phyloP scores from a whole-genome alignment of 2,113 vertebrate species.

The Rhinoderma darwinii region DNA sequence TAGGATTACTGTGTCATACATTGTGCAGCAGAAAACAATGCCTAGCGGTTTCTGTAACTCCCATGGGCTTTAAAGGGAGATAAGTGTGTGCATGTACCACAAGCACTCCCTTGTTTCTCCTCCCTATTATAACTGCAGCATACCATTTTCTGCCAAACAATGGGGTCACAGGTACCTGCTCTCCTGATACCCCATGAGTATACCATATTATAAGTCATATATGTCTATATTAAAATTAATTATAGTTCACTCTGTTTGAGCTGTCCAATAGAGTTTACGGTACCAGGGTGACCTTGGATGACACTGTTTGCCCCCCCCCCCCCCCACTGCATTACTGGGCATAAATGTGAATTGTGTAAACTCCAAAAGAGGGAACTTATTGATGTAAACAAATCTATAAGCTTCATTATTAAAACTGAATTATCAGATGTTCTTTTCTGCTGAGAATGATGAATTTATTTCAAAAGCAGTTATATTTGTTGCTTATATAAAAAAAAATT shows the following conservation, averaged over 20 bases:
- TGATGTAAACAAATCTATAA: neutral
- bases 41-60: too few relatives aligned
- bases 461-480: neutral
- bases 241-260: neutral
- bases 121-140: too few relatives aligned
- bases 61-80: too few relatives aligned
- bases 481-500: neutral
- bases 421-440: conserved; percentile 7
- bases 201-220: too few relatives aligned
- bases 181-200: too few relatives aligned
- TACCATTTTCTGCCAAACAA: too few relatives aligned
- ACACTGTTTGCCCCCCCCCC: neutral
- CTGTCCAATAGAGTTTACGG: neutral
- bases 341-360: neutral
- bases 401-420: neutral
- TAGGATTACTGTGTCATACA: too few relatives aligned
- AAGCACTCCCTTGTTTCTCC: too few relatives aligned
- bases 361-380: neutral
- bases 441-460: neutral
- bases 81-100: too few relatives aligned
- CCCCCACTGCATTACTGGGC: neutral
- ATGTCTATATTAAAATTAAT: neutral
- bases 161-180: too few relatives aligned
- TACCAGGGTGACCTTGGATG: neutral
- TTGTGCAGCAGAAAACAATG: too few relatives aligned